These are phyloP conservation scores for Drosophila mulleri DNA, from an alignment of 2,888 invertebrate genomes.

Conservation along the genomic window DNA sequence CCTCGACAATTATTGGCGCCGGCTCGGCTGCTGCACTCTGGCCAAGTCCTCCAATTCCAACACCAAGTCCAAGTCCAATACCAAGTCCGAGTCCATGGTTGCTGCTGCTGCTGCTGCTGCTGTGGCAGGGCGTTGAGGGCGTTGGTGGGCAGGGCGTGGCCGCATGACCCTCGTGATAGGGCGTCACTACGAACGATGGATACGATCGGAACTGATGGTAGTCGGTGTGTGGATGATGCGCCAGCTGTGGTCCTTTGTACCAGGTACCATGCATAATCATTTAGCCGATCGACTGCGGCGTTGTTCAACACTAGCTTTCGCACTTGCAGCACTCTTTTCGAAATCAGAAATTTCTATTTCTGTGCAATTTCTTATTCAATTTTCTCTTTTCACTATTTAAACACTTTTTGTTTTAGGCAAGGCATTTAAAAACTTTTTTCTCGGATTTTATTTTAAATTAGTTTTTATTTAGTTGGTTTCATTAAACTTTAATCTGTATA, in stretches of 20 bases:
- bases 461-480: neutral
- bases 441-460: neutral
- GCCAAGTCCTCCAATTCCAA: slow-evolving; percentile 45
- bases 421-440: neutral
- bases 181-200: slow-evolving; percentile 84
- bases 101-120: slow-evolving; percentile 46
- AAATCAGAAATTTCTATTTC: neutral
- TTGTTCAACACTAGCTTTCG: slow-evolving; percentile 29
- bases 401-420: neutral
- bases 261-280: slow-evolving; percentile 85
- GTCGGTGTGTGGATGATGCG: slow-evolving; percentile 79
- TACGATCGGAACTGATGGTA: slow-evolving; percentile 84
- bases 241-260: slow-evolving; percentile 85
- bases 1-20: slow-evolving; percentile 77
- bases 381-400: neutral
- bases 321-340: slow-evolving; percentile 7
- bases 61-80: slow-evolving; percentile 36
- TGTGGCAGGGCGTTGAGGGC: slow-evolving; percentile 62
- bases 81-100: slow-evolving; percentile 44
- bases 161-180: slow-evolving; percentile 79
- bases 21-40: slow-evolving; percentile 48
- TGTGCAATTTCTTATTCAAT: neutral
- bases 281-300: slow-evolving; percentile 57
- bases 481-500: neutral
- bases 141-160: slow-evolving; percentile 56